Base-by-base conservation (phyloP, 2,113 vertebrate genomes). In the Phrynosoma blainvillii region DNA sequence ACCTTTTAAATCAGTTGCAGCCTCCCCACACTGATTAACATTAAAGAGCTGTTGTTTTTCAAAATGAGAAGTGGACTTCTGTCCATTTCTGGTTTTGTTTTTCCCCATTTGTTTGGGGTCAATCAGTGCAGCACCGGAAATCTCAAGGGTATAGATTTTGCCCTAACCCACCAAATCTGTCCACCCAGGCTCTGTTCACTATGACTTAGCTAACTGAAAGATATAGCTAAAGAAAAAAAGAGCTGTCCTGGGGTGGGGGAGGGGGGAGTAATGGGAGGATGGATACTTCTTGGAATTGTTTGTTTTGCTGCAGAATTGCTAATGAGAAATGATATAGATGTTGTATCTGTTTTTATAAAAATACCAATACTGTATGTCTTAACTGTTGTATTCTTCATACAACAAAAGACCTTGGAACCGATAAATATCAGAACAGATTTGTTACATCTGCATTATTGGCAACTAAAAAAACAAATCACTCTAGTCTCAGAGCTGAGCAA, bases 371-470 rank as follows among this genome's bases (percentile, higher is more conserved):
- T 36, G 59, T 1, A 5, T 79, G 74, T 93, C 87, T 91, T 92
- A 89, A 95, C 94, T 88, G 93, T 92, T 73, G 92, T 93, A 90
- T 70, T 92, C 84, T 90, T 92, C 93, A 80, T 90, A 91, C 91
- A 92, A 94, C 95, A 95, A 94, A 93, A 94, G 93, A 92, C 90
- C 85, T 85, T 27, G 81, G 86, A 92, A 85, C 83, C 90, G 83
- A 95, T 92, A 95, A 95, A 94, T 92, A 94, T 93, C 93, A 94
- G 93, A 87, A 92, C 89, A 93, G 90, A 95, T 94, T 94, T 94
- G 94, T 94, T 95, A 94, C 92, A 92, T 92, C 84, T 92, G 90
- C 91, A 82, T 90, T 93, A 95, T 95, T 96, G 95, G 94, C 94
- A 94, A 92, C 92, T 93, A 89, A 92, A 91, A 84, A 94, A 92